A percentile compares a stretch with the other conserved stretches of the same genome.
These are phyloP conservation scores for Rosalia funebris DNA, from an alignment of 2,888 invertebrate species.

Conservation along the genomic window DNA sequence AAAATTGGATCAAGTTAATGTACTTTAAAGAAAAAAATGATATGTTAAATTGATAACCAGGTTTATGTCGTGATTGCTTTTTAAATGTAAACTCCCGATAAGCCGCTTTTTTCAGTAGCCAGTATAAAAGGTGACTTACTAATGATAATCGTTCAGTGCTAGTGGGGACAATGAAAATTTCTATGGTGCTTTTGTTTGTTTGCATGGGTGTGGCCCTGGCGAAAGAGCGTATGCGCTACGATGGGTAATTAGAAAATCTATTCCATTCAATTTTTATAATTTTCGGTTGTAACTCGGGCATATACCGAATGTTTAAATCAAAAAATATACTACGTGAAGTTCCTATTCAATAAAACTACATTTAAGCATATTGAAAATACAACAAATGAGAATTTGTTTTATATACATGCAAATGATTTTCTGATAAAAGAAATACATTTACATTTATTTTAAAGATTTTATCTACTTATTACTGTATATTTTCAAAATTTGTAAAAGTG, in stretches of 20 bases:
- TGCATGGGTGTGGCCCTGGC: slow-evolving; percentile 14
- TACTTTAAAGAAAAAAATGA: neutral
- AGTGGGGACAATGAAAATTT: neutral
- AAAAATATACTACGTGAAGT: neutral
- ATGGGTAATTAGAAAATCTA: slow-evolving; percentile 13
- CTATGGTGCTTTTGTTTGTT: neutral
- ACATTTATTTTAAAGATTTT: no score
- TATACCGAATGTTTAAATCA: neutral
- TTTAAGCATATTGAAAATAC: neutral
- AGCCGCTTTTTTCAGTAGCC: neutral
- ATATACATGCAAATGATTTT: neutral
- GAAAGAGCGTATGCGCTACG: slow-evolving; percentile 11
- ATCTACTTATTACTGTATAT: no score
- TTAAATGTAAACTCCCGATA: neutral
- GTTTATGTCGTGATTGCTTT: neutral
- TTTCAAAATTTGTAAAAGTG: no score
- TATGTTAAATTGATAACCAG: neutral
- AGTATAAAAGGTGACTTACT: neutral
- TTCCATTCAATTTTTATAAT: neutral
- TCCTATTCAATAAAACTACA: neutral
- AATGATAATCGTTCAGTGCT: neutral
- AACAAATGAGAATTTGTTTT: neutral
- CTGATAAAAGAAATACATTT: neutral
- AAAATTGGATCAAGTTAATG: neutral
- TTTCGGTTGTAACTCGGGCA: neutral